phyloP scores from a whole-genome alignment of 1,140 invertebrate genomes.

The Drosophila pandora region DNA sequence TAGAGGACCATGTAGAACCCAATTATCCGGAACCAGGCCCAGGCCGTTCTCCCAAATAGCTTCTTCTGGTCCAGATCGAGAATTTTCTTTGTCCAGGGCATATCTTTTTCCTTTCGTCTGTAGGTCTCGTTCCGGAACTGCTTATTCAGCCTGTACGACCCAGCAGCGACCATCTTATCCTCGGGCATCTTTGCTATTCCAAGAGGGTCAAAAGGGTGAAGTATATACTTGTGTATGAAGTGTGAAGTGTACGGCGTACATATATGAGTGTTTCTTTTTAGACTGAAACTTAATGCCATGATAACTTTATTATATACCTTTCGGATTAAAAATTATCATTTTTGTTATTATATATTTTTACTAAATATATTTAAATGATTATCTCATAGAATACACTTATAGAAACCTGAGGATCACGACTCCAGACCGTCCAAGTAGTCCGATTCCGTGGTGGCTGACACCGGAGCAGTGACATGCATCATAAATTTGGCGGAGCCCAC shows the following conservation, averaged over 20 bases:
- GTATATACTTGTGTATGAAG: neutral
- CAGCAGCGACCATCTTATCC: conserved; percentile 30
- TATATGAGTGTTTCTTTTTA: neutral
- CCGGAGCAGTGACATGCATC: neutral
- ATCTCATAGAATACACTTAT: too few relatives aligned
- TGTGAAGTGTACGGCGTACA: neutral
- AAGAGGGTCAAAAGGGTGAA: neutral
- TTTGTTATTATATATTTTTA: too few relatives aligned
- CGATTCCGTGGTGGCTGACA: neutral
- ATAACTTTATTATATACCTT: neutral
- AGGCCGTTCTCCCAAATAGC: conserved; percentile 39
- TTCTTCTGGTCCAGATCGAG: conserved; percentile 44
- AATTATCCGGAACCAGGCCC: conserved; percentile 43
- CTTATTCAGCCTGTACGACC: conserved; percentile 45
- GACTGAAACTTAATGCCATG: neutral
- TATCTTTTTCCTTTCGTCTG: conserved; percentile 25
- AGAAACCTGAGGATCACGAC: too few relatives aligned
- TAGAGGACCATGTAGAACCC: conserved; percentile 51
- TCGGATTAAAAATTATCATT: too few relatives aligned
- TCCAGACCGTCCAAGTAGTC: neutral
- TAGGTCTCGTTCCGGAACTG: conserved; percentile 42
- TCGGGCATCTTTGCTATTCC: conserved; percentile 23
- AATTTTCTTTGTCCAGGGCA: conserved; percentile 56
- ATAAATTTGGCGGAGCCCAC: conserved; percentile 22
- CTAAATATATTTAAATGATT: too few relatives aligned